These are phyloP conservation scores for Sebastes iracundus DNA, from an alignment of 2,797 vertebrate species.

Conservation along the genomic window DNA sequence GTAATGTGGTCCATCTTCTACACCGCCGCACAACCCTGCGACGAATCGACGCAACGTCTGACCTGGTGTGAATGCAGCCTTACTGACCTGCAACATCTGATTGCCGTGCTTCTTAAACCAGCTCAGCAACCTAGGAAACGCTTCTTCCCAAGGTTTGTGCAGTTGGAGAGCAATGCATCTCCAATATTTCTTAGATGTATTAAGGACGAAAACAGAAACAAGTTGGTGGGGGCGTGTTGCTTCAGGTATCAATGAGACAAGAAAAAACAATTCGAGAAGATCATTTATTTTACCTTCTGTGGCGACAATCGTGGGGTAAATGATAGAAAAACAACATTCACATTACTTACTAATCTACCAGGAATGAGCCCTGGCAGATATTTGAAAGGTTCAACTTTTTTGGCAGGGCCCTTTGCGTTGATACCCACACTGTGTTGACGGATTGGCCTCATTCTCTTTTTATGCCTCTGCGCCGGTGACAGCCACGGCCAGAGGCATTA, in stretches of 20 bases:
- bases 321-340: neutral
- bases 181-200: neutral
- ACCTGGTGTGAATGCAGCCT: neutral
- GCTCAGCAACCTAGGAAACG: neutral
- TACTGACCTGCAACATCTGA: constrained; percentile 2
- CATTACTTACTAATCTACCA: neutral
- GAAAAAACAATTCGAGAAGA: neutral
- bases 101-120: neutral
- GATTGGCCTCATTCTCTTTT: neutral
- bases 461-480: too few species aligned
- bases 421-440: neutral
- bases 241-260: neutral
- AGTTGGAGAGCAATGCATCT: neutral
- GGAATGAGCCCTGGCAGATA: neutral
- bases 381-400: neutral
- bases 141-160: neutral
- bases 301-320: neutral
- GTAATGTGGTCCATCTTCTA: neutral
- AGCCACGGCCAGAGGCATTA: too few species aligned
- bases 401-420: neutral
- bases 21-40: neutral
- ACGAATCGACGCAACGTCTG: neutral
- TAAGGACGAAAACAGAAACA: neutral
- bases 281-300: neutral
- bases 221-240: neutral